Conservation (phyloP, 2,113 vertebrate genomes). For the Neofelis nebulosa region DNA sequence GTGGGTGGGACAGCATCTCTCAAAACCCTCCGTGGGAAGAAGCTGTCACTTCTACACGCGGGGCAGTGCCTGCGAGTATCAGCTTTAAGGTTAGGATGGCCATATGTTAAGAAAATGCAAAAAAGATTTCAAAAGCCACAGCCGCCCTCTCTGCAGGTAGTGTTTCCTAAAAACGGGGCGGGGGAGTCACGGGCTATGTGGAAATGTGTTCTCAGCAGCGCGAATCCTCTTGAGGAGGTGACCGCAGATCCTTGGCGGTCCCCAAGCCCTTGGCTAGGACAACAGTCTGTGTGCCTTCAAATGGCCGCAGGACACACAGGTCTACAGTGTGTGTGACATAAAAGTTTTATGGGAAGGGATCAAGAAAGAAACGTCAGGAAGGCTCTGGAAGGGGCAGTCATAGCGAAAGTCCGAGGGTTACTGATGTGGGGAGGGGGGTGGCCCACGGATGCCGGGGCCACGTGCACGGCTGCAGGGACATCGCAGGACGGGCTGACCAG, state of each 20-base stretch:
- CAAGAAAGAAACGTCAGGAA: neutral
- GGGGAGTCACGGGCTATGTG: too few species aligned
- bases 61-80: neutral
- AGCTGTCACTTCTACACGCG: neutral
- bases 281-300: neutral
- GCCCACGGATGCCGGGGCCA: too few species aligned
- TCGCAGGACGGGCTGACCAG: accelerated
- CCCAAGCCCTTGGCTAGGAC: neutral
- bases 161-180: neutral
- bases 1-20: neutral
- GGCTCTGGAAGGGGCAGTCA: neutral
- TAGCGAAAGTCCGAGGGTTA: neutral
- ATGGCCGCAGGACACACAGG: neutral
- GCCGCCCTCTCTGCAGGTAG: too few species aligned
- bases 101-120: neutral
- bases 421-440: neutral
- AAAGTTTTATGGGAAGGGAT: neutral
- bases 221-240: neutral
- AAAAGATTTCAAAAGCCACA: neutral
- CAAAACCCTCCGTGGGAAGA: neutral
- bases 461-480: accelerated
- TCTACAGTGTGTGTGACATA: accelerated
- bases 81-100: neutral
- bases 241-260: neutral
- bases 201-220: neutral